These are phyloP conservation scores for Coryphaenoides rupestris DNA, from an alignment of 2,113 vertebrate species.

Conservation along the genomic window DNA sequence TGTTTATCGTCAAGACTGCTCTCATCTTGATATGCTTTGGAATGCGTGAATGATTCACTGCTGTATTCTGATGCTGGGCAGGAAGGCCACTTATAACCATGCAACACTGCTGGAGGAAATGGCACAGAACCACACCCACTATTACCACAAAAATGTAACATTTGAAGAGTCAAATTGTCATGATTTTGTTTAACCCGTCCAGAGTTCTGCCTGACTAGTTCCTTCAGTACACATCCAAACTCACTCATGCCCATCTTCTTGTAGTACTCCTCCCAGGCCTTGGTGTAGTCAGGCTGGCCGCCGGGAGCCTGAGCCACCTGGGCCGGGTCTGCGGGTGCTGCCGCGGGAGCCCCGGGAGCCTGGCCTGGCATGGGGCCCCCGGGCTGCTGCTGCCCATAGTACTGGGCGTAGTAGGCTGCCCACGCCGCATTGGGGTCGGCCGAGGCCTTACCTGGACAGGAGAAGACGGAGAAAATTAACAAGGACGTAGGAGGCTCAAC, in stretches of 20 bases:
- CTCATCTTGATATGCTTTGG: too few species aligned
- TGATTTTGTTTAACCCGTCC: too few species aligned
- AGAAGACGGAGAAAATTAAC: neutral
- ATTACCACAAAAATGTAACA: too few species aligned
- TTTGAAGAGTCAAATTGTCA: too few species aligned
- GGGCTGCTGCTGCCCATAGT: slow-evolving; percentile 88
- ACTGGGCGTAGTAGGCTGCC: slow-evolving; percentile 93
- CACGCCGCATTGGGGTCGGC: slow-evolving; percentile 87
- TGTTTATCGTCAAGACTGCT: too few species aligned
- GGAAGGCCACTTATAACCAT: too few species aligned
- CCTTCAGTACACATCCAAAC: slow-evolving; percentile 5
- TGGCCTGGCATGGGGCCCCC: slow-evolving; percentile 79
- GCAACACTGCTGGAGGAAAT: too few species aligned
- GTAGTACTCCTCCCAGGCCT: slow-evolving; percentile 94
- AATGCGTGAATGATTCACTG: too few species aligned
- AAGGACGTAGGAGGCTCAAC: too few species aligned
- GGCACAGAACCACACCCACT: too few species aligned
- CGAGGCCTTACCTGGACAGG: slow-evolving; percentile 78
- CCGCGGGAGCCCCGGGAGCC: slow-evolving; percentile 69
- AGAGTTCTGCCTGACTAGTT: neutral
- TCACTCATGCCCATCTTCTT: slow-evolving; percentile 85
- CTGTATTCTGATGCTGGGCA: too few species aligned
- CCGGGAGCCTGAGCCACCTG: slow-evolving; percentile 70
- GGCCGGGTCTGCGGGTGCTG: slow-evolving; percentile 76
- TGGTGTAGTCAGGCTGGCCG: slow-evolving; percentile 88